Evolutionary conservation across 2,888 invertebrate genomes (phyloP), one percentile per base, ranked within the genome.

Genomic region (Leucophenga maculata): DNA sequence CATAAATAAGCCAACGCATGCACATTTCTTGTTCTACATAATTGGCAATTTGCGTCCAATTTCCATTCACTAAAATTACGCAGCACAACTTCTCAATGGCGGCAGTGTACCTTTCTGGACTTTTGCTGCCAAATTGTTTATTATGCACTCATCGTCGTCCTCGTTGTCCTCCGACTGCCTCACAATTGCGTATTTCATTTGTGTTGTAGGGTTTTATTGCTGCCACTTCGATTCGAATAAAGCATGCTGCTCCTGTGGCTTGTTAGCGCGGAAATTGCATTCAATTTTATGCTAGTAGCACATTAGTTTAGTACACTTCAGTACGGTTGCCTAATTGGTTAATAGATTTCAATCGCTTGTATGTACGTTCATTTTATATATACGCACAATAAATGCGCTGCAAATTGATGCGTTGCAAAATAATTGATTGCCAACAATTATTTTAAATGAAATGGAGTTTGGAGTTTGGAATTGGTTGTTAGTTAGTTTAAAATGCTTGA

Each of bases 1-100:
- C 79, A 80, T 80, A 79, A 79, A 79, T 79, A 80, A 79, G 78
- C 75, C 75, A 79, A 77, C 75, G 79, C 73, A 78, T 78, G 78
- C 78, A 80, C 74, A 39, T 79, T 78, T 75, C 71, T 76, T 72
- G 59, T 60, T 60, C 32, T 18, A 72, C 77, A 81, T 80, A 80
- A 80, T 80, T 80, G 80, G 76, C 80, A 80, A 80, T 80, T 80
- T 80, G 77, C 76, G 75, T 79, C 78, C n/a, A n/a, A n/a, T 73
- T 48, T 16, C 46, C 22, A 39, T 39, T 39, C 39, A 39, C 39
- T 8, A 39, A 39, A 11, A 39, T 39, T 39, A 6, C 39, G 39
- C 39, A 39, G 39, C 8, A 39, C 8, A 39, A 39, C 39, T 39
- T 39, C 26, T 26, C 26, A 39, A 11, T 39, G 39, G 39, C 11